A percentile compares a stretch with the other conserved stretches of the same genome.
Evolutionary conservation across 2,113 vertebrate genomes (phyloP).

Genomic region (Paratilapia polleni): DNA sequence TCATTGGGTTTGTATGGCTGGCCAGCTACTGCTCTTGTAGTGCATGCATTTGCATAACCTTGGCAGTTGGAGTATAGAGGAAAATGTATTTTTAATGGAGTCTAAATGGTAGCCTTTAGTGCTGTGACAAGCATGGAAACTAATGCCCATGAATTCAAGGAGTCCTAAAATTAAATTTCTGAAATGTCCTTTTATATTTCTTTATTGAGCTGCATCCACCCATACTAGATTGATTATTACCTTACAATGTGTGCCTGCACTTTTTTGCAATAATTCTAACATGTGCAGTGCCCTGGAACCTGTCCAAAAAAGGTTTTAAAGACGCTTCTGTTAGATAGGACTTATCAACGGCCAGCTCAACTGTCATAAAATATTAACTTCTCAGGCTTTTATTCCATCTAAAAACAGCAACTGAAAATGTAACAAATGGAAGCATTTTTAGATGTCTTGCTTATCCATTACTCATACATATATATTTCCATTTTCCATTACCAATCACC

Average conservation of each 20-base stretch:
- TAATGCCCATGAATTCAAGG: slow-evolving; percentile 58
- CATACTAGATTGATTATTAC: slow-evolving; percentile 38
- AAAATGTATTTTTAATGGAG: slow-evolving; percentile 75
- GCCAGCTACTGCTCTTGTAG: slow-evolving; percentile 40
- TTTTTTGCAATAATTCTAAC: slow-evolving; percentile 23
- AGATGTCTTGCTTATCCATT: slow-evolving; percentile 31
- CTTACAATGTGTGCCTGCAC: slow-evolving; percentile 20
- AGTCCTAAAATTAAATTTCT: slow-evolving; percentile 58
- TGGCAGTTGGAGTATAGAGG: slow-evolving; percentile 55
- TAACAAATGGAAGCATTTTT: slow-evolving; percentile 53
- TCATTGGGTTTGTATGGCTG: slow-evolving; percentile 36
- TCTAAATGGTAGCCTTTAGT: slow-evolving; percentile 66
- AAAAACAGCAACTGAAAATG: slow-evolving; percentile 45
- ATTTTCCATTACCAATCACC: slow-evolving; percentile 34
- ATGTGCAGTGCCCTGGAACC: slow-evolving; percentile 30
- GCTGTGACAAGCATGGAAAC: slow-evolving; percentile 38
- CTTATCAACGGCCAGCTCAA: slow-evolving; percentile 24
- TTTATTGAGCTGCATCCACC: slow-evolving; percentile 40
- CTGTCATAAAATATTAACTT: slow-evolving; percentile 72
- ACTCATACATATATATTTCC: slow-evolving; percentile 39
- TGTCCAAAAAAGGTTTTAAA: slow-evolving; percentile 55
- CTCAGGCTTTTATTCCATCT: slow-evolving; percentile 62
- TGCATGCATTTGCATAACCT: slow-evolving; percentile 68
- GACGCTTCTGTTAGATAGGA: slow-evolving; percentile 27
- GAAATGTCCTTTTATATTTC: slow-evolving; percentile 43